A percentile compares a stretch with the other conserved stretches of the same genome.
Evolutionary conservation across 2,797 vertebrate species (phyloP).

Genomic region (Zalophus californianus): DNA sequence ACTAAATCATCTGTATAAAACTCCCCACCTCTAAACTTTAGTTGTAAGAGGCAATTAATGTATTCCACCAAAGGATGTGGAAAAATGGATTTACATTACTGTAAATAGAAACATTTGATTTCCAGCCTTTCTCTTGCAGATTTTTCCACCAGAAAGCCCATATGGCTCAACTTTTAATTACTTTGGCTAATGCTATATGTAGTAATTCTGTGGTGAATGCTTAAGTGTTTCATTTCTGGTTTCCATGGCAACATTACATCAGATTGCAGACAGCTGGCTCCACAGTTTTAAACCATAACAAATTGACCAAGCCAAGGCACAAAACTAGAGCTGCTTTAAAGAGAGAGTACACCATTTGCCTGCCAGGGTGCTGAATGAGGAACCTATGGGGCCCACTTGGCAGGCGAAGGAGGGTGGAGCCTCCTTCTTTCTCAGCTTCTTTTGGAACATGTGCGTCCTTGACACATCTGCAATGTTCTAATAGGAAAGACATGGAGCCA

Average conservation of each 20-base stretch:
- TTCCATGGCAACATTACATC: constrained; percentile 92
- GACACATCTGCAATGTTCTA: constrained; percentile 89
- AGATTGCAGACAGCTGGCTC: constrained; percentile 91
- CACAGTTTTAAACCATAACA: constrained; percentile 88
- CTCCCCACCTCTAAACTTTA: background rate
- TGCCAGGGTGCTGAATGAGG: constrained; percentile 78
- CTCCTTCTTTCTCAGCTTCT: constrained; percentile 76
- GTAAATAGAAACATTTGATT: constrained; percentile 87
- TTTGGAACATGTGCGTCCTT: constrained; percentile 89
- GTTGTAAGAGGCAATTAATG: constrained; percentile 59
- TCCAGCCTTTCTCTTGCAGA: constrained; percentile 77
- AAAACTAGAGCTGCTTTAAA: constrained; percentile 84
- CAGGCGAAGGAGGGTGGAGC: constrained; percentile 80
- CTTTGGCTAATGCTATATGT: constrained; percentile 88
- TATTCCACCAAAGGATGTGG: constrained; percentile 59
- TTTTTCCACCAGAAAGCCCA: constrained; percentile 87
- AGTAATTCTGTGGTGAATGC: constrained; percentile 88
- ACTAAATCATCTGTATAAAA: background rate
- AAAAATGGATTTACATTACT: constrained; percentile 76
- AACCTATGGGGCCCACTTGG: constrained; percentile 84
- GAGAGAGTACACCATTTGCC: constrained; percentile 81
- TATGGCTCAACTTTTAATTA: constrained; percentile 89
- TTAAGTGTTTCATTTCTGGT: constrained; percentile 91
- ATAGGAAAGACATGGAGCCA: constrained; percentile 85
- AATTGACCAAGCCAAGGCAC: constrained; percentile 87